Evolutionary conservation across 1,140 invertebrate species (phyloP).

Genomic region (Papilio xuthus): DNA sequence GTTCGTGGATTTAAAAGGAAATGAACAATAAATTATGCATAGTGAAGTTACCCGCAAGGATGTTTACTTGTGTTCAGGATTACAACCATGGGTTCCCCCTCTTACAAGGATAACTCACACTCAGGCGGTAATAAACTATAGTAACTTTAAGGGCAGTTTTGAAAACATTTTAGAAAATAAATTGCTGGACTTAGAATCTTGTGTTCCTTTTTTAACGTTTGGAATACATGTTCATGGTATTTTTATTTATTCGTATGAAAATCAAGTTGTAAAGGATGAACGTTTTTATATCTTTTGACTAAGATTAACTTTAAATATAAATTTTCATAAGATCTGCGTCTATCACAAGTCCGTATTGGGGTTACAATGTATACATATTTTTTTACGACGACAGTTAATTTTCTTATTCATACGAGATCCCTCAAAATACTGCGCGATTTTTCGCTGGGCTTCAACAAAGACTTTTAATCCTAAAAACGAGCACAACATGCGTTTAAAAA

Average conservation of each 20-base stretch:
- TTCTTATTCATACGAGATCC: conserved; percentile 2
- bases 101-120: background rate
- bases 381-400: background rate
- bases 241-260: background rate
- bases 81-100: background rate
- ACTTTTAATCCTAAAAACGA: conserved; percentile 9
- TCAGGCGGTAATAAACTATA: background rate
- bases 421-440: background rate
- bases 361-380: background rate
- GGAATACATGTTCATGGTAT: background rate
- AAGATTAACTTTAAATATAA: background rate
- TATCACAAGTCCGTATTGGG: too few species aligned
- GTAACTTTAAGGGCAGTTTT: background rate
- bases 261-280: background rate
- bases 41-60: background rate
- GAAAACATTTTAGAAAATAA: background rate
- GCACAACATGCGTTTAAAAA: conserved; percentile 7
- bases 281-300: background rate
- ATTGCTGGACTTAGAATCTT: background rate
- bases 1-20: background rate
- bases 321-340: background rate
- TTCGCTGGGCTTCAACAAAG: background rate
- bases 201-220: background rate
- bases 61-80: background rate
- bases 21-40: background rate